Conservation (phyloP, 2,113 vertebrate species). For the Phaethornis superciliosus region DNA sequence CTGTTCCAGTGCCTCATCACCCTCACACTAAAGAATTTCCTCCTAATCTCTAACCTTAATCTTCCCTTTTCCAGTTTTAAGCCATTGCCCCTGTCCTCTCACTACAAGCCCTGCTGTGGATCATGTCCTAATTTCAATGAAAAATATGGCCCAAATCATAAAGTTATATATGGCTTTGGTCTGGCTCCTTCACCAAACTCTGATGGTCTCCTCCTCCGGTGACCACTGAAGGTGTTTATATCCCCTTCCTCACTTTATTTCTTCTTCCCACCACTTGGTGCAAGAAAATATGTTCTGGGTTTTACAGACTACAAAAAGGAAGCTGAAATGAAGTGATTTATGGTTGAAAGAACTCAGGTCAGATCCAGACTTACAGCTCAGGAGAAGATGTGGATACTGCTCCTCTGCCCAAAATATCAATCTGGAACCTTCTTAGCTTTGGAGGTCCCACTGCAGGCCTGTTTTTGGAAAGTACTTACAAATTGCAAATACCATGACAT, state of each 20-base stretch:
- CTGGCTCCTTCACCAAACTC: not conserved
- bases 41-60: too few relatives aligned
- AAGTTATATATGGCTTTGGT: not conserved
- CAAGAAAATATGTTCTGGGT: not conserved
- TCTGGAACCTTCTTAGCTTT: not conserved
- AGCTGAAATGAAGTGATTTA: not conserved
- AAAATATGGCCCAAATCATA: not conserved
- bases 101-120: too few relatives aligned
- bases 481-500: not conserved
- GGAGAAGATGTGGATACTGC: not conserved
- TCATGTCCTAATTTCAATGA: not conserved
- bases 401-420: not conserved
- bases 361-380: not conserved
- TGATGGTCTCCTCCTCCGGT: accelerated
- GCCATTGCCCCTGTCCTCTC: too few relatives aligned
- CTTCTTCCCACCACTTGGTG: not conserved
- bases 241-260: not conserved
- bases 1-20: too few relatives aligned
- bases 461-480: not conserved
- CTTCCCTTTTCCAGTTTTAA: too few relatives aligned
- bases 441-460: not conserved
- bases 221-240: not conserved
- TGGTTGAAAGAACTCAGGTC: not conserved
- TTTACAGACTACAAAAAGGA: not conserved
- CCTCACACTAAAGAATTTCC: too few relatives aligned